A percentile compares a stretch with the other conserved stretches of the same genome.
phyloP scores from a whole-genome alignment of 2,888 invertebrate genomes.

The Brenthis ino region DNA sequence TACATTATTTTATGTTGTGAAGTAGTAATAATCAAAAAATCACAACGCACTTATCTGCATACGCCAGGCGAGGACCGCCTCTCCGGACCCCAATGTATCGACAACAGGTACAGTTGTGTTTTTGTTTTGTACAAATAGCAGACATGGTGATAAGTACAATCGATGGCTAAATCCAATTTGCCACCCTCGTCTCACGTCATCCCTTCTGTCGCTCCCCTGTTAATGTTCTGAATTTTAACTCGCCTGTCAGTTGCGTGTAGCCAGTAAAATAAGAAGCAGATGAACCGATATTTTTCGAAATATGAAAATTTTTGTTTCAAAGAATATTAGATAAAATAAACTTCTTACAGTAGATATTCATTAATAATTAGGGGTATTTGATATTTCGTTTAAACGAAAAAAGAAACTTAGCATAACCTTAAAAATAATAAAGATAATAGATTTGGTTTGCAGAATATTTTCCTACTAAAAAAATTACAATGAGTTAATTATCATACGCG shows the following conservation, averaged over 20 bases:
- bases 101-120: conserved; percentile 2
- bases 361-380: too few species aligned
- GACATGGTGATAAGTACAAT: conserved; percentile 31
- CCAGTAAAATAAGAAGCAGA: neutral
- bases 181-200: conserved; percentile 34
- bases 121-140: conserved; percentile 11
- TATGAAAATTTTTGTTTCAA: neutral
- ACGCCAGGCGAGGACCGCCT: neutral
- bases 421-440: too few species aligned
- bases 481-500: too few species aligned
- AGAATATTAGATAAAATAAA: neutral
- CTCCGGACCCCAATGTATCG: neutral
- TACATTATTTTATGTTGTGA: too few species aligned
- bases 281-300: neutral
- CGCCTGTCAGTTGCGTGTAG: conserved; percentile 13
- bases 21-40: too few species aligned
- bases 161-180: conserved; percentile 48
- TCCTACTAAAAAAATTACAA: too few species aligned
- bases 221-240: conserved; percentile 23
- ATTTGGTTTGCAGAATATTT: too few species aligned
- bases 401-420: neutral
- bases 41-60: neutral
- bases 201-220: conserved; percentile 21
- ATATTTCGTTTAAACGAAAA: neutral
- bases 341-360: too few species aligned